Conservation (phyloP, 1,140 invertebrate genomes). For the Laodelphax striatellus region DNA sequence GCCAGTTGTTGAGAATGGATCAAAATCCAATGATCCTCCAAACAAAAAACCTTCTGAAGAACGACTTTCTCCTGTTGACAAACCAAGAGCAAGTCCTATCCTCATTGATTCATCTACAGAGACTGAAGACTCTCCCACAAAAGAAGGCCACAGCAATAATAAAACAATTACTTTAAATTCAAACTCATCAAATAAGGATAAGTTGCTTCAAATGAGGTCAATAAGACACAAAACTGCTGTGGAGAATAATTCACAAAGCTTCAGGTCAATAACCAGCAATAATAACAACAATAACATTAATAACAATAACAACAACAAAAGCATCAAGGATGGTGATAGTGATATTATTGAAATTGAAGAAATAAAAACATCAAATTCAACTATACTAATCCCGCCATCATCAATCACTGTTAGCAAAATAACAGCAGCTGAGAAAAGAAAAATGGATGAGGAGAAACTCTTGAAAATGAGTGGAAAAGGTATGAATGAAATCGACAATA, state of each 20-base stretch:
- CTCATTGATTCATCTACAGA: too few species aligned
- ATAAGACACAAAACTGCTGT: neutral
- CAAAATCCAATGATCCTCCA: too few species aligned
- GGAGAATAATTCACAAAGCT: too few species aligned
- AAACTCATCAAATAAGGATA: neutral
- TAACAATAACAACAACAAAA: neutral
- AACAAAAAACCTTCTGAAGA: too few species aligned
- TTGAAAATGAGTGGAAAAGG: slow-evolving; percentile 12
- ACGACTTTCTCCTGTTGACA: too few species aligned
- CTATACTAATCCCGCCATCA: slow-evolving; percentile 18
- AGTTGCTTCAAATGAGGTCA: neutral
- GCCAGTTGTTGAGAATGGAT: too few species aligned
- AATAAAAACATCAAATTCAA: neutral
- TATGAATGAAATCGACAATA: slow-evolving; percentile 11
- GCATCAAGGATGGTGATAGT: neutral
- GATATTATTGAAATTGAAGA: neutral
- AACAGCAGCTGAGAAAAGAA: slow-evolving; percentile 23
- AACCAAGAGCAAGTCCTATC: too few species aligned
- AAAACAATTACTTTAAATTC: neutral
- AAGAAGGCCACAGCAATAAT: neutral
- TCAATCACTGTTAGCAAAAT: slow-evolving; percentile 26
- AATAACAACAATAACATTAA: too few species aligned
- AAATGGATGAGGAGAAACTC: slow-evolving; percentile 24
- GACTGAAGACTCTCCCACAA: neutral
- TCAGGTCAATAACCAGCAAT: too few species aligned